These are phyloP conservation scores for Plecotus auritus DNA, from an alignment of 2,113 vertebrate species.

Conservation along the genomic window DNA sequence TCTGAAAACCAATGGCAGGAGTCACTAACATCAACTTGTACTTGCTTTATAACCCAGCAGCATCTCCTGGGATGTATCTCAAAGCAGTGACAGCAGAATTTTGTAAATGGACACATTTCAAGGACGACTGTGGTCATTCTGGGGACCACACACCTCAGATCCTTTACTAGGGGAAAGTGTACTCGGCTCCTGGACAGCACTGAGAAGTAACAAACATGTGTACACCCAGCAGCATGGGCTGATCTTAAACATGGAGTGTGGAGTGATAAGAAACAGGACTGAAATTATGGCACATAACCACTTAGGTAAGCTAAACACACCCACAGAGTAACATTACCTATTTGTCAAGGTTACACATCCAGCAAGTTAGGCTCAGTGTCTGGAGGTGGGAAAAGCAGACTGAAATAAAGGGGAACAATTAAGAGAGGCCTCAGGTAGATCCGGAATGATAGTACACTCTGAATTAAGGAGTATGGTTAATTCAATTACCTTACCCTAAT, in stretches of 20 bases:
- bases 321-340: background rate
- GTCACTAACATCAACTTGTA: background rate
- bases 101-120: background rate
- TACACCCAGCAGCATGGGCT: background rate
- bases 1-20: background rate
- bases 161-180: accelerated
- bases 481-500: background rate
- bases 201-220: background rate
- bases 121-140: background rate
- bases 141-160: background rate
- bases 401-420: background rate
- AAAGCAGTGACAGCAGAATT: background rate
- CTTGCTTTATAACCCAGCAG: background rate
- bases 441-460: background rate
- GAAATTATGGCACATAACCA: background rate
- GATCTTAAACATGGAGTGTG: background rate
- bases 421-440: background rate
- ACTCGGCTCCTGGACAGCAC: background rate
- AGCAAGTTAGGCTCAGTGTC: background rate
- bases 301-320: background rate
- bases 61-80: background rate
- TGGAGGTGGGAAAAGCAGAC: background rate
- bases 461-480: background rate
- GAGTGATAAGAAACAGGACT: background rate
- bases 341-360: background rate